Evolutionary conservation across 2,797 vertebrate species (phyloP).

Genomic region (Ceryle rudis): DNA sequence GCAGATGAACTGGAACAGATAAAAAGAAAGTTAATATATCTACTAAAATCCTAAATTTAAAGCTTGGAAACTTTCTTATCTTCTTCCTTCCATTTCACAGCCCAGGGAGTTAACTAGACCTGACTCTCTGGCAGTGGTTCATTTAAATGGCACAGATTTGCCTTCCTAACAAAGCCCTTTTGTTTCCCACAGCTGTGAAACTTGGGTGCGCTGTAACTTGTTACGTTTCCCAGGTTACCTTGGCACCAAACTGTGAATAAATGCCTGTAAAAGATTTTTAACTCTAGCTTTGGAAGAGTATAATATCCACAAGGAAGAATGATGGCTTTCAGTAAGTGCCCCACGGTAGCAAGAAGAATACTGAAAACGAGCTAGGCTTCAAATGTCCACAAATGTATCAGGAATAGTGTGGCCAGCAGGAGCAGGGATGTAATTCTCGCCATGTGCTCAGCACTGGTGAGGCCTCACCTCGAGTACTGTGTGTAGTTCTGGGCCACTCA

Average conservation of each 20-base stretch:
- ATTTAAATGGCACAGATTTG: neutral
- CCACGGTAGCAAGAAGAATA: neutral
- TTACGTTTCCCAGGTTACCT: conserved; percentile 37
- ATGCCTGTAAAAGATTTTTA: conserved; percentile 5
- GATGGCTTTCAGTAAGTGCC: neutral
- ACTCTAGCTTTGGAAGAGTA: neutral
- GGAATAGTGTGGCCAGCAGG: too few relatives aligned
- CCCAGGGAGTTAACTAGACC: neutral
- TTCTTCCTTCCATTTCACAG: neutral
- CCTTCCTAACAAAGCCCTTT: conserved; percentile 49
- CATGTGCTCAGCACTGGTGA: too few relatives aligned
- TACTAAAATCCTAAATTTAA: neutral
- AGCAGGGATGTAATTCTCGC: too few relatives aligned
- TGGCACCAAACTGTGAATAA: conserved; percentile 27
- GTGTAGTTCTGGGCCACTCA: too few relatives aligned
- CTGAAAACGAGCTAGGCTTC: neutral
- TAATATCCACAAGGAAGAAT: neutral
- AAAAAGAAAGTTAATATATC: neutral
- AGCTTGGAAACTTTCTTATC: neutral
- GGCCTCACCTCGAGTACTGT: too few relatives aligned
- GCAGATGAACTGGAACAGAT: neutral
- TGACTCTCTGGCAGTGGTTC: neutral
- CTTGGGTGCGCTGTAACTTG: neutral
- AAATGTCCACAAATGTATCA: neutral
- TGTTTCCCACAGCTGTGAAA: conserved; percentile 35